Evolutionary conservation across 2,113 vertebrate genomes (phyloP).

Genomic region (Dasyurus viverrinus): DNA sequence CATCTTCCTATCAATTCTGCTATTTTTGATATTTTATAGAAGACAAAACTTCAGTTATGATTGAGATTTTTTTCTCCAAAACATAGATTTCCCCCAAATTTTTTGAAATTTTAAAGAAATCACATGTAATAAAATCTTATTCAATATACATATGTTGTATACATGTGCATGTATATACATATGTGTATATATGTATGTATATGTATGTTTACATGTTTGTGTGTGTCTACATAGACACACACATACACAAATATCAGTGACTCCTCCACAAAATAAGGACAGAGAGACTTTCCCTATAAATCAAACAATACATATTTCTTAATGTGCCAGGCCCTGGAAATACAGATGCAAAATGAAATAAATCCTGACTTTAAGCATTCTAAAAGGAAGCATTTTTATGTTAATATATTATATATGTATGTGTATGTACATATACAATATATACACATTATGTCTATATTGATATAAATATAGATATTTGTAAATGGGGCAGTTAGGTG

Average conservation of each 20-base stretch:
- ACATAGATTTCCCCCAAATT: neutral
- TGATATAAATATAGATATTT: neutral
- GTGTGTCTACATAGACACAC: no score
- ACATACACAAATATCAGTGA: neutral
- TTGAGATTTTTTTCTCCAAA: neutral
- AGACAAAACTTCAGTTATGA: neutral
- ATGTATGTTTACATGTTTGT: no score
- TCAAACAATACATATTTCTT: neutral
- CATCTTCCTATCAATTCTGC: neutral
- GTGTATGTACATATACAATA: neutral
- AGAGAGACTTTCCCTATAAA: neutral
- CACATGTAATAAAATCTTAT: neutral
- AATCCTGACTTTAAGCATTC: neutral
- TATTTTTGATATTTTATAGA: slow-evolving; percentile 39
- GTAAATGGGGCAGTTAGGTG: neutral
- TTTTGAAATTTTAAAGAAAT: neutral
- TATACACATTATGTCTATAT: neutral
- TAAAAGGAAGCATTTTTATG: neutral
- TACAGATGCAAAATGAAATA: neutral
- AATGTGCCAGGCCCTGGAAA: neutral
- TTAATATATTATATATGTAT: neutral
- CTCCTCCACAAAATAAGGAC: neutral
- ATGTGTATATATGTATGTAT: no score
- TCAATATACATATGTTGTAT: neutral
- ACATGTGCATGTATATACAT: no score